Evolutionary conservation across 2,113 vertebrate species (phyloP), one percentile per base, ranked within the genome.

Genomic region (Quiscalus mexicanus): DNA sequence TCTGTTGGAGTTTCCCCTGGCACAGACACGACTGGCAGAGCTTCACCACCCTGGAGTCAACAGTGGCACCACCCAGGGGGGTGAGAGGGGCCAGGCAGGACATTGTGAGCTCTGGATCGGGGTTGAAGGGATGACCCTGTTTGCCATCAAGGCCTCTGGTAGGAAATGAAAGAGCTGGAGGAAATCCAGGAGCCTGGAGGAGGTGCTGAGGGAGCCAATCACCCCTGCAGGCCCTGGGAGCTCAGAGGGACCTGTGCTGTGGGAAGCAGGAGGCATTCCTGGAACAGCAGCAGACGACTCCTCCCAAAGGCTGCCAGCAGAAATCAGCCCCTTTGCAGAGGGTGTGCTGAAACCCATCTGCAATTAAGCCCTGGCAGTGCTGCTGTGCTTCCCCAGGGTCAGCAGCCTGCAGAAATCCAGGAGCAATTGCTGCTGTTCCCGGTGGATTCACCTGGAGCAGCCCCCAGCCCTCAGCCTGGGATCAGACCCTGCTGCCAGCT

Each of bases 41-140:
- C 60, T 74, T 84, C 22, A 17, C 56, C 22, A 23, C 13, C 49
- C 58, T 25, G 17, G 44, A 47, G 18, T 35, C 73, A 35, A 22
- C 1, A 17, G 50, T 1, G 2, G 52, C 78, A 69, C 15, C 35
- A 20, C 0, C 0, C 25, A 56, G 20, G 20, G 42, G 1, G 3
- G 28, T 9, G 39, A 75, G 47, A 71, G 17, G 15, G 59, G 9
- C 30, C 50, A 33, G 60, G 30, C 8, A 12, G 41, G 39, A 7
- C 35, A 11, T 1, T 35, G 50, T 37, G 65, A 87, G 73, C 53
- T 33, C 74, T 28, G 18, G 9, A 7, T 16, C 2, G 35, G 18
- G 6, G 0, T 3, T 27, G 15, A 18, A 81, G 28, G 62, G 4
- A 8, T 56, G 81, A 68, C 30, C 60, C 5, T 16, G 8, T n/a